Evolutionary conservation across 2,888 invertebrate genomes (phyloP).

Genomic region (Odontothrips loti): DNA sequence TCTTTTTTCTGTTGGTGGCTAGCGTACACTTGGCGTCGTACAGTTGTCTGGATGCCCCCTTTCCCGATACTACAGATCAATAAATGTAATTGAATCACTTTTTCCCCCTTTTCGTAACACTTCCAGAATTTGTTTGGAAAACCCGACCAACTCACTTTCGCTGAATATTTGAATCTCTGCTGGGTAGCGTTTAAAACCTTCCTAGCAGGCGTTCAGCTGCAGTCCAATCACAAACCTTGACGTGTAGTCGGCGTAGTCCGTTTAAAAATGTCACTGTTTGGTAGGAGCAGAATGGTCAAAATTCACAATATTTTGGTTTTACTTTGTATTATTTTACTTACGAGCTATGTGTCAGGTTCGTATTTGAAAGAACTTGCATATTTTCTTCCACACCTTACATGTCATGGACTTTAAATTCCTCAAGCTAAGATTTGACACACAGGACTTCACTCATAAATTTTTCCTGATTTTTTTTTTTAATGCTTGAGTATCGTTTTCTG

Average conservation of each 20-base stretch:
- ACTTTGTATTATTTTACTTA: not conserved
- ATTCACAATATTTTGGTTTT: not conserved
- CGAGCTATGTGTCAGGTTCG: not conserved
- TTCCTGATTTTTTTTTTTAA: too few relatives aligned
- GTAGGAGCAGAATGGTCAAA: not conserved
- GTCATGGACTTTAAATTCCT: not conserved
- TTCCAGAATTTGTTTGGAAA: not conserved
- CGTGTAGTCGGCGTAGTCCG: slow-evolving; percentile 23
- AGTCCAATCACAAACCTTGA: not conserved
- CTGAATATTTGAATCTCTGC: not conserved
- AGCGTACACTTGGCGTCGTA: not conserved
- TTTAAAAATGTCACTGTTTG: slow-evolving; percentile 20
- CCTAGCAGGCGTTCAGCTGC: not conserved
- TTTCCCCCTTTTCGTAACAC: not conserved
- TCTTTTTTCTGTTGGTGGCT: not conserved
- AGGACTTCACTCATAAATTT: not conserved
- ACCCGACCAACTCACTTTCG: too few relatives aligned
- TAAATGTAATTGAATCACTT: too few relatives aligned
- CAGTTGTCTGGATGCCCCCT: not conserved
- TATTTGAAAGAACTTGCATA: not conserved
- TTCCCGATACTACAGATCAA: too few relatives aligned
- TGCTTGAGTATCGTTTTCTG: too few relatives aligned
- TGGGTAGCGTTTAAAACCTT: not conserved
- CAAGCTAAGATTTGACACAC: not conserved
- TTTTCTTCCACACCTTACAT: not conserved